Percentiles rank a stretch among this genome's conserved stretches.
These are phyloP conservation scores for Coluber constrictor DNA, from an alignment of 2,797 vertebrate genomes.

Conservation along the genomic window DNA sequence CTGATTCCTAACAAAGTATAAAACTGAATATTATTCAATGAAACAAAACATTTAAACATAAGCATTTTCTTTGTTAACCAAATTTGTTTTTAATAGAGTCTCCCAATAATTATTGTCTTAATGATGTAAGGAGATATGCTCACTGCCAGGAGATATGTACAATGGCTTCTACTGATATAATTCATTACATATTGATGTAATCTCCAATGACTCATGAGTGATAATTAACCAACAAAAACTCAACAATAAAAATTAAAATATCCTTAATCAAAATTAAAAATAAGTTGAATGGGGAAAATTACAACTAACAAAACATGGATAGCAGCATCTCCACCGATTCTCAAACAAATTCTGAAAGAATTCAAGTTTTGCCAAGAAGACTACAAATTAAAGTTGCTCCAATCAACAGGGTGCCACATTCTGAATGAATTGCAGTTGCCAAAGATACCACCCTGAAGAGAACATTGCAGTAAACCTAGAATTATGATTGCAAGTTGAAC, in stretches of 20 bases:
- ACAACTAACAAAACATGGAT: background rate
- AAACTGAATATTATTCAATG: background rate
- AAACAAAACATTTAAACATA: background rate
- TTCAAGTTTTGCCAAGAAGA: background rate
- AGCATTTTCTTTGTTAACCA: background rate
- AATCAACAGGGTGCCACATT: background rate
- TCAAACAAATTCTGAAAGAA: background rate
- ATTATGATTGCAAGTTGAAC: background rate
- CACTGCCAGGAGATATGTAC: too few relatives aligned
- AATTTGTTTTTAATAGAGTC: background rate
- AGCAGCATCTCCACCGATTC: background rate
- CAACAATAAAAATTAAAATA: background rate
- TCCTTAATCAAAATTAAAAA: background rate
- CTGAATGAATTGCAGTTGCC: background rate
- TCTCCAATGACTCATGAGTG: background rate
- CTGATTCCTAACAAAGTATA: constrained; percentile 81
- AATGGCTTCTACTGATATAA: background rate
- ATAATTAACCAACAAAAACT: background rate
- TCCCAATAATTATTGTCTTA: background rate
- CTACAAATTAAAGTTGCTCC: background rate
- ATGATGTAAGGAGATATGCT: too few relatives aligned
- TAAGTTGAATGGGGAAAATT: background rate
- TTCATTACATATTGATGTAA: background rate
- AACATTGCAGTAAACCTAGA: background rate
- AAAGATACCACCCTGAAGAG: background rate